These are phyloP conservation scores for Rhyacophila evoluta DNA, from an alignment of 2,888 invertebrate species.

Conservation along the genomic window DNA sequence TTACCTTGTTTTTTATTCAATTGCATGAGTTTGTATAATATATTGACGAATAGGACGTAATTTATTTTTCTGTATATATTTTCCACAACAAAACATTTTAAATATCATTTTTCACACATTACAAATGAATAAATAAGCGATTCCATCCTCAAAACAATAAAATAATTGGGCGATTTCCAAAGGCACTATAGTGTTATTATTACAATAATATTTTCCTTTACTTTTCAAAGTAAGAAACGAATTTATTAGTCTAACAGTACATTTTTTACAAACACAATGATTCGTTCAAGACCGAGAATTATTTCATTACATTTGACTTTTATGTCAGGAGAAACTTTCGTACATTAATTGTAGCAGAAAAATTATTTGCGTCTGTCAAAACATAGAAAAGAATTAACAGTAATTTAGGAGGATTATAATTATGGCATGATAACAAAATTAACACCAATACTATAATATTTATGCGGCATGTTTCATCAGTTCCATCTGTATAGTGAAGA, in stretches of 20 bases:
- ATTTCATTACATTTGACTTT: not conserved
- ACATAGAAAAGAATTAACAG: no score
- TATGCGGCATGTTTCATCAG: no score
- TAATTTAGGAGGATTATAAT: no score
- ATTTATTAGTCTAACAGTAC: constrained; percentile 32
- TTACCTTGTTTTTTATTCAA: no score
- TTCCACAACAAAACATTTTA: constrained; percentile 25
- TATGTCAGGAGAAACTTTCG: not conserved
- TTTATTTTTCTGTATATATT: not conserved
- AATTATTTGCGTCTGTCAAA: no score
- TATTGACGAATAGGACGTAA: not conserved
- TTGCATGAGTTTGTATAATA: not conserved
- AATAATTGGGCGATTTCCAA: constrained; percentile 37
- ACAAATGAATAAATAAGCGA: constrained; percentile 37
- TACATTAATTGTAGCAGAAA: no score
- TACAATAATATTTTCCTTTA: constrained; percentile 31
- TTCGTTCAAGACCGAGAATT: not conserved
- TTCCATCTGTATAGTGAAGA: no score
- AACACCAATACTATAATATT: no score
- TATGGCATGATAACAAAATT: no score
- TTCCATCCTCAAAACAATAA: constrained; percentile 23
- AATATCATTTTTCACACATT: constrained; percentile 30
- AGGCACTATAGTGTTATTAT: constrained; percentile 43
- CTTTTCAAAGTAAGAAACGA: constrained; percentile 26
- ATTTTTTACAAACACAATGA: constrained; percentile 16